Evolutionary conservation across 1,140 invertebrate genomes (phyloP), one percentile per base, ranked within the genome.

Genomic region (Hylyphantes graminicola): DNA sequence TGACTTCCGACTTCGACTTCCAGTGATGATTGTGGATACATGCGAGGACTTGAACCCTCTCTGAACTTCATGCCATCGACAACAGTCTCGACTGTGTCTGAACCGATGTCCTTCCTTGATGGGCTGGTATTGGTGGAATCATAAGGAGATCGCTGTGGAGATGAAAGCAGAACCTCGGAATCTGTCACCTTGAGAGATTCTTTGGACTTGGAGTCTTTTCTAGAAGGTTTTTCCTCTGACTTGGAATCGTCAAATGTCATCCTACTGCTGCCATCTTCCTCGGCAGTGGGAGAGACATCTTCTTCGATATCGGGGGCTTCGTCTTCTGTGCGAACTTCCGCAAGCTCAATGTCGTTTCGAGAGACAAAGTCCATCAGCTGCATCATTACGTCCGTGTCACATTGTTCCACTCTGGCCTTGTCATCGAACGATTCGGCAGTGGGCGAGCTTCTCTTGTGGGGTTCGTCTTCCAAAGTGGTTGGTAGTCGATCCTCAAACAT

Each of bases 301-400:
- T 88, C 87, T 83, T 88, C 88, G 51, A 88, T 87, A 76, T 88
- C 88, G 0, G 88, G 88, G 11, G 88, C 88, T 79, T 88, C 88
- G 68, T 88, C 88, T 87, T 88, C 88, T 7, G 88, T 88, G 19
- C 87, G 79, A 0, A 87, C 87, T 72, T 88, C 88, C 13, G 87
- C 61, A 7, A 88, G 67, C 51, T 88, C 88, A n/a, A 87, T 85
- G n/a, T 88, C 88, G 19, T 87, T 86, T n/a, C 87, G 85, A 3
- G 87, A 86, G n/a, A 78, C 70, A 17, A 77, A 83, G 15, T 86
- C 81, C 12, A 85, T 15, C 15, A 75, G 10, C 54, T 86, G 85
- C 80, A 80, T 63, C 75, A 79, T 75, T 0, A 75, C 65, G 51
- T 84, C 80, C 0, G 76, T 73, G 7, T 75, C 74, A 53, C 81